Conservation (phyloP, 2,797 vertebrate genomes). For the Scolopax bukidnonensis region DNA sequence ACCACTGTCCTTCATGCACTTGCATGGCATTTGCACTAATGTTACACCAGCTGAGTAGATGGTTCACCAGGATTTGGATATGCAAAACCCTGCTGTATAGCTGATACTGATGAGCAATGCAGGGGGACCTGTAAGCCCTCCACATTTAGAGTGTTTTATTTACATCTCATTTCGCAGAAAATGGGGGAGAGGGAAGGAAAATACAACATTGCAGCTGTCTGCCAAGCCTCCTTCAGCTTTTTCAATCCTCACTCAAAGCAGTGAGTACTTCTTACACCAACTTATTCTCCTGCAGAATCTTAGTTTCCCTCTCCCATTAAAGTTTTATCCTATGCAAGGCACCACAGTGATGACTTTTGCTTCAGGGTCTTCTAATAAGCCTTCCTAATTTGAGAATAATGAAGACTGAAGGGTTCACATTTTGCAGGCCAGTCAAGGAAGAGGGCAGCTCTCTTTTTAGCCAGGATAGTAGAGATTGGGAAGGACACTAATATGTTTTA, state of each 20-base stretch:
- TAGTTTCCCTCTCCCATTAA: background rate
- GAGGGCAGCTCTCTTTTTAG: background rate
- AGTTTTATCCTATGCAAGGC: background rate
- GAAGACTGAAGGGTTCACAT: conserved; percentile 1
- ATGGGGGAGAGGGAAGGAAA: background rate
- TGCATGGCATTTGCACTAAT: background rate
- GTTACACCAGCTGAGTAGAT: background rate
- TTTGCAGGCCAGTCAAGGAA: background rate
- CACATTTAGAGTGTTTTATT: background rate
- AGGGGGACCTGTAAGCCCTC: background rate
- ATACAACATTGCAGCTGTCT: background rate
- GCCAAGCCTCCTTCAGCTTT: background rate
- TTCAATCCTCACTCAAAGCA: background rate
- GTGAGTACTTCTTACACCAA: background rate
- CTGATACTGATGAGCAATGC: background rate
- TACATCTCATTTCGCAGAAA: background rate
- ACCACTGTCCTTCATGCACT: background rate
- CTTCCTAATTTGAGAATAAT: conserved; percentile 31
- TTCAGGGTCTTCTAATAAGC: background rate
- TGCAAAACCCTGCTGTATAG: background rate
- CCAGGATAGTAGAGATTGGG: background rate
- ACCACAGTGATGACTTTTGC: background rate
- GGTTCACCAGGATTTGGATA: background rate
- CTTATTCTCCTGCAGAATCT: background rate
- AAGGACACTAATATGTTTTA: background rate